Base-by-base conservation (phyloP, 1,140 invertebrate genomes). In the Papilio machaon region DNA sequence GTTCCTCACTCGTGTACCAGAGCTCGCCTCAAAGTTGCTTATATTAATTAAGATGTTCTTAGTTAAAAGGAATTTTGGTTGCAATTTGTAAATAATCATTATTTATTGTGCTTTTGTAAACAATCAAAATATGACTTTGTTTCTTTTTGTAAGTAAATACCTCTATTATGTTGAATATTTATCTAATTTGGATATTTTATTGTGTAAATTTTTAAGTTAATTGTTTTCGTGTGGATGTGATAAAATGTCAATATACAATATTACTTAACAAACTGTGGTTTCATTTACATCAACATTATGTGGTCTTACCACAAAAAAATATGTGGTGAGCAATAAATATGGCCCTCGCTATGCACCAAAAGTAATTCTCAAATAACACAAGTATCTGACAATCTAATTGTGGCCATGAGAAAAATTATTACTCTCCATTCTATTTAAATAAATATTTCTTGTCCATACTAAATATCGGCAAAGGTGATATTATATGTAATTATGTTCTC, bases 231-330 rank as follows among this genome's bases (percentile, higher is more conserved):
- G 92, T 92, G 91, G 86, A 91, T 91, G 89, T 93, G 91, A 91
- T 90, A 87, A 90, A 91, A 91, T 91, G 88, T 94, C 92, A 94
- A 94, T 93, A 94, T 93, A 94, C 89, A 92, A 91, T 86, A 92
- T 91, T 90, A 94, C 91, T 92, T 92, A 91, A 91, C 88, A 88
- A 82, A 84, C 80, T 84, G 84, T 89, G 81, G 87, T 92, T 92
- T 92, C 67, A 88, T 91, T 93, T 81, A 80, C 67, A 46, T 81
- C 79, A 58, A 70, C 23, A 30, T 19, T 58, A 54, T 83, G 70
- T 73, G 80, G 82, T 78, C 73, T 30, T 46, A 47, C 73, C 79
- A 82, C 15, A 82, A 67, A 23, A 30, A 30, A 5, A 19, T 8
- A 38, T 70, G 11, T 70, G 30, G 0, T 9, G 7, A 19, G n/a